A percentile compares a stretch with the other conserved stretches of the same genome.
Evolutionary conservation across 2,797 vertebrate genomes (phyloP).

Genomic region (Helarctos malayanus): DNA sequence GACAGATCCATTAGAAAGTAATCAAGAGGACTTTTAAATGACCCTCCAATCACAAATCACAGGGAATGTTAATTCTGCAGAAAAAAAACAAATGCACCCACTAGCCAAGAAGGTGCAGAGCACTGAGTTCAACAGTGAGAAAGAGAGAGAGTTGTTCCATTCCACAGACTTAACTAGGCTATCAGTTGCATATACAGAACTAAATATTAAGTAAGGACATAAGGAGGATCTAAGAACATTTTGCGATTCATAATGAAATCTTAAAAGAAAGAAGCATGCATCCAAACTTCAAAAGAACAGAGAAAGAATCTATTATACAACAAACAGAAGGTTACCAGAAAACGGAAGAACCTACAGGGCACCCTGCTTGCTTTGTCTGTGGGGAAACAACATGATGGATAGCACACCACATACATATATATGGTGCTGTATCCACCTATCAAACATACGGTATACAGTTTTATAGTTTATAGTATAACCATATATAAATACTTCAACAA

Average conservation of each 20-base stretch:
- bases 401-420: neutral
- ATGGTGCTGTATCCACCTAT: too few species aligned
- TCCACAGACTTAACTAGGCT: neutral
- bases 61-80: neutral
- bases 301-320: neutral
- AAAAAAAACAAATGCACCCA: neutral
- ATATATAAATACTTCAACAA: neutral
- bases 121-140: neutral
- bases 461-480: neutral
- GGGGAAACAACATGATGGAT: neutral
- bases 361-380: neutral
- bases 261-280: neutral
- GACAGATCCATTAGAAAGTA: neutral
- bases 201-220: neutral
- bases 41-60: neutral
- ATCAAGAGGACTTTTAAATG: constrained; percentile 13
- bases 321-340: neutral
- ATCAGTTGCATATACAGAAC: neutral
- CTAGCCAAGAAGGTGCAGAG: neutral
- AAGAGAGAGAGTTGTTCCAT: neutral
- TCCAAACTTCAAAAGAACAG: neutral
- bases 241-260: neutral
- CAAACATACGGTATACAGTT: too few species aligned
- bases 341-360: neutral
- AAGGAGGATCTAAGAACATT: neutral